Evolutionary conservation across 2,888 invertebrate species (phyloP).

Genomic region (Linnaemya vulpina): DNA sequence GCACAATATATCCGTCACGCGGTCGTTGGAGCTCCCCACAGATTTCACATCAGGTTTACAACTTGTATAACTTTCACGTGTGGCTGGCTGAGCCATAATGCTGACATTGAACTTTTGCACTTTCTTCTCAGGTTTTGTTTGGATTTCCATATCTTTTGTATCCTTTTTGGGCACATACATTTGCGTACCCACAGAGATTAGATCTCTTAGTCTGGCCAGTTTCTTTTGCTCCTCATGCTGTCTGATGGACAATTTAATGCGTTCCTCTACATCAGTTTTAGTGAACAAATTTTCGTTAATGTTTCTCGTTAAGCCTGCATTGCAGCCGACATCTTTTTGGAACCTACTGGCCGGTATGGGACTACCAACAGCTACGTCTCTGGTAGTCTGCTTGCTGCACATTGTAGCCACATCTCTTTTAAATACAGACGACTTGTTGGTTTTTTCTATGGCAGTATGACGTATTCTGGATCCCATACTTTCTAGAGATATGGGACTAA

Average conservation of each 20-base stretch:
- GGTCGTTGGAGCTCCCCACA: slow-evolving; percentile 84
- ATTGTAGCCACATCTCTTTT: slow-evolving; percentile 87
- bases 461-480: slow-evolving; percentile 80
- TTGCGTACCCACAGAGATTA: slow-evolving; percentile 81
- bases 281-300: slow-evolving; percentile 81
- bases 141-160: slow-evolving; percentile 75
- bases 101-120: slow-evolving; percentile 77
- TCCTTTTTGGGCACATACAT: slow-evolving; percentile 78
- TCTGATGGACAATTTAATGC: slow-evolving; percentile 76
- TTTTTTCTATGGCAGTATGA: slow-evolving; percentile 75
- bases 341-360: slow-evolving; percentile 76
- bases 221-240: slow-evolving; percentile 73
- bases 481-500: slow-evolving; percentile 81
- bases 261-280: slow-evolving; percentile 79
- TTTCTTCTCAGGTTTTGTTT: slow-evolving; percentile 77
- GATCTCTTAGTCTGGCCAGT: slow-evolving; percentile 73
- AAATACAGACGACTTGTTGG: slow-evolving; percentile 73
- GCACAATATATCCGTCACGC: slow-evolving; percentile 83
- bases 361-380: slow-evolving; percentile 86
- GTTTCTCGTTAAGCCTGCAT: slow-evolving; percentile 73
- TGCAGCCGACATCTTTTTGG: slow-evolving; percentile 77
- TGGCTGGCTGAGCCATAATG: slow-evolving; percentile 77
- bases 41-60: slow-evolving; percentile 83
- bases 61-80: slow-evolving; percentile 78
- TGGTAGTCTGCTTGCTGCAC: slow-evolving; percentile 84